phyloP scores from a whole-genome alignment of 1,140 invertebrate genomes.

The Panagrolaimus sp. region DNA sequence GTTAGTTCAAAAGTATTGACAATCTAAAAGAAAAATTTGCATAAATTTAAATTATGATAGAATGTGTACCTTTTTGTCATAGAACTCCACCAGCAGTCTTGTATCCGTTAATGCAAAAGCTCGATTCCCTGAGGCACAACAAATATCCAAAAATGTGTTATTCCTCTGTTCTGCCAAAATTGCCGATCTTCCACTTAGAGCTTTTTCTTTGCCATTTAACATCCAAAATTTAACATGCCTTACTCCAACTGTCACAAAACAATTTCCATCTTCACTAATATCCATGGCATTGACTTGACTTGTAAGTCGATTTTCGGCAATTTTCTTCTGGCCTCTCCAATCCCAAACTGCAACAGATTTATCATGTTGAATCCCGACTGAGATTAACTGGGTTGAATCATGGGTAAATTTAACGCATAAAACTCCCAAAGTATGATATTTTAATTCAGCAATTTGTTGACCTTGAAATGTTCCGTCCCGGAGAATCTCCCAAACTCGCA shows the following conservation, averaged over 20 bases:
- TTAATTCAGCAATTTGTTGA: slow-evolving; percentile 43
- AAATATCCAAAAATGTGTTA: slow-evolving; percentile 52
- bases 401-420: slow-evolving; percentile 38
- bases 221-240: slow-evolving; percentile 52
- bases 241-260: slow-evolving; percentile 48
- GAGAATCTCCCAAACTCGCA: slow-evolving; percentile 49
- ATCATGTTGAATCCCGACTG: slow-evolving; percentile 53
- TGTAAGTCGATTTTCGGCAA: slow-evolving; percentile 48
- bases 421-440: slow-evolving; percentile 44
- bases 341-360: slow-evolving; percentile 51
- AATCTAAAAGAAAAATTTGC: too few species aligned
- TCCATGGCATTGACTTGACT: slow-evolving; percentile 54
- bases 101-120: slow-evolving; percentile 50
- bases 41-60: too few species aligned
- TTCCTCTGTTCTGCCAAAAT: slow-evolving; percentile 51
- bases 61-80: slow-evolving; percentile 47
- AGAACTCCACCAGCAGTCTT: slow-evolving; percentile 46
- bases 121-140: slow-evolving; percentile 44
- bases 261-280: slow-evolving; percentile 35
- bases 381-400: slow-evolving; percentile 46
- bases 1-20: slow-evolving; percentile 44
- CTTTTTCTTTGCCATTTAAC: background rate
- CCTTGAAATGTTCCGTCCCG: slow-evolving; percentile 31
- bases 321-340: slow-evolving; percentile 37
- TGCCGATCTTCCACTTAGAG: slow-evolving; percentile 46